A percentile compares a stretch with the other conserved stretches of the same genome.
phyloP scores from a whole-genome alignment of 2,888 invertebrate species.

The Caenorhabditis zanzibari region DNA sequence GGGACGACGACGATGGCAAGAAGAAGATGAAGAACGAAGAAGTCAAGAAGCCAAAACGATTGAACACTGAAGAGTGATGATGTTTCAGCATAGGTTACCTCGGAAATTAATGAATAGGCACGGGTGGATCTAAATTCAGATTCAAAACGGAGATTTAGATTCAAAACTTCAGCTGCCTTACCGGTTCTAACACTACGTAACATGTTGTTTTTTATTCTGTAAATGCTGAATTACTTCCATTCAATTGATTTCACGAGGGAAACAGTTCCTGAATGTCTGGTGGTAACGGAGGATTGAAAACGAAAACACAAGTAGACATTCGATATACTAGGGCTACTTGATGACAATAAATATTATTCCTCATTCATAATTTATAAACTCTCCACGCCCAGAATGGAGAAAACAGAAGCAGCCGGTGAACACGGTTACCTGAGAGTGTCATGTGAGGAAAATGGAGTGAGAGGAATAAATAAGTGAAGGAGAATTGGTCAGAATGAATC shows the following conservation, averaged over 20 bases:
- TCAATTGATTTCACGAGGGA: not conserved
- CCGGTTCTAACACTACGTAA: not conserved
- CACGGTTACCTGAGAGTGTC: slow-evolving; percentile 31
- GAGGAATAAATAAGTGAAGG: not conserved
- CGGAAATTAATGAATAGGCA: not conserved
- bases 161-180: not conserved
- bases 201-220: slow-evolving; percentile 7
- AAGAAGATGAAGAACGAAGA: slow-evolving; percentile 9
- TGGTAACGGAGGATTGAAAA: not conserved
- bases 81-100: not conserved
- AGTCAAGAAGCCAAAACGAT: slow-evolving; percentile 16
- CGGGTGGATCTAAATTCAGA: not conserved
- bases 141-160: not conserved
- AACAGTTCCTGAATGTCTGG: slow-evolving; percentile 28
- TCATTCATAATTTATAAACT: slow-evolving; percentile 56
- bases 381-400: slow-evolving; percentile 11
- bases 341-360: slow-evolving; percentile 48
- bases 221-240: slow-evolving; percentile 1
- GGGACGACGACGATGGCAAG: slow-evolving; percentile 16
- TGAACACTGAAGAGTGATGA: slow-evolving; percentile 11
- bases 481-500: slow-evolving; percentile 29
- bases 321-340: not conserved
- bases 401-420: slow-evolving; percentile 1
- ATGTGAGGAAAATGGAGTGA: slow-evolving; percentile 9
- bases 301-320: slow-evolving; percentile 1